Evolutionary conservation across 1,140 invertebrate genomes (phyloP), one percentile per base, ranked within the genome.

Genomic region (Galleria mellonella): DNA sequence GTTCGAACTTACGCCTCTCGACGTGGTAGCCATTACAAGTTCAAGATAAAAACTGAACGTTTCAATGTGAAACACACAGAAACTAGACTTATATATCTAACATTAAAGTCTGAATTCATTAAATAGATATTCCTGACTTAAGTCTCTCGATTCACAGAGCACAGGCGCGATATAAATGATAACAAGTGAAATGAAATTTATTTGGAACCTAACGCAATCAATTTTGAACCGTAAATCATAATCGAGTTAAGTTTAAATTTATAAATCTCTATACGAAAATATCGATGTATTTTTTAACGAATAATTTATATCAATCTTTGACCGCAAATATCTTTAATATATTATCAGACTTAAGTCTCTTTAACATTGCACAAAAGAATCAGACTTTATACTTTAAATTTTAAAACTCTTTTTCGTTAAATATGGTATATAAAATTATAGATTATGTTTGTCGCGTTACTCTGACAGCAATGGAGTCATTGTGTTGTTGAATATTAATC

Each of bases 221-320:
- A 65, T 28, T 60, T 44, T 51, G 10, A 31, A 38, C 57, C 35
- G 6, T 66, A 68, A 23, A 23, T 38, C 1, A 0, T 9, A 13
- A 40, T 4, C 0, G 0, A 0, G n/a, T 54, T 62, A 29, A 41
- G 52, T 30, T 41, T 9, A 50, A 36, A 56, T 52, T 61, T 23
- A 30, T 39, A 15, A 12, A 31, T 6, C 11, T 11, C n/a, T 6
- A 17, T 8, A 8, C 15, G 8, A 15, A 58, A 32, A 51, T 51
- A 64, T 61, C 48, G 55, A 65, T 45, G 51, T 51, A 55, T 62
- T 69, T 68, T n/a, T 65, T 63, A 54, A 39, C 49, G 47, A 61
- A 70, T 67, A 67, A 74, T 67, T 74, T 67, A 69, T 69, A 46
- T 44, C 52, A 55, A 58, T 55, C 62, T 72, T 72, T 71, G 63